A percentile compares a stretch with the other conserved stretches of the same genome.
Evolutionary conservation across 1,140 invertebrate species (phyloP).

Genomic region (Heliconius hermathena): DNA sequence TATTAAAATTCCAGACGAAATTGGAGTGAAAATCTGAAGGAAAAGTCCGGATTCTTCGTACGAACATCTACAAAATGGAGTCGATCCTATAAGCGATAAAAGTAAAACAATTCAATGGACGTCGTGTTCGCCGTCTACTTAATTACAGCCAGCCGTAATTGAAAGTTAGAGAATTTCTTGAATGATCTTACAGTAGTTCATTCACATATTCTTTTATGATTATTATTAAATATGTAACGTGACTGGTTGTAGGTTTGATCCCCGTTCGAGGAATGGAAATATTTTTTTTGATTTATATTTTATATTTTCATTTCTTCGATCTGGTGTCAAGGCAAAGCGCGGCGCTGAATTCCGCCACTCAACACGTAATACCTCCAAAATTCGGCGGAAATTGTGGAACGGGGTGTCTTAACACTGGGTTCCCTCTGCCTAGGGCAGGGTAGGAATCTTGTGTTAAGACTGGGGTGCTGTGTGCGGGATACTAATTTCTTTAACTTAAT

Average conservation of each 20-base stretch:
- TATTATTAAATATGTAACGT: background rate
- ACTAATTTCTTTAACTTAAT: background rate
- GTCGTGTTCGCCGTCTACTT: constrained; percentile 60
- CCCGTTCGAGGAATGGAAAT: background rate
- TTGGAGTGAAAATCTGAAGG: constrained; percentile 47
- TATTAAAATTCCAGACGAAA: constrained; percentile 62
- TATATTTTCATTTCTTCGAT: no score
- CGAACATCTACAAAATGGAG: constrained; percentile 60
- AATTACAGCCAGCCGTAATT: constrained; percentile 69
- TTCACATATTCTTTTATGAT: background rate
- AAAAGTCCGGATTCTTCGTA: constrained; percentile 42
- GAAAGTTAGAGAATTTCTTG: constrained; percentile 48
- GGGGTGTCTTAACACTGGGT: no score
- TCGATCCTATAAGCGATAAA: constrained; percentile 60
- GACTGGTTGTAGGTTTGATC: no score
- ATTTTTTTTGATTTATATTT: no score
- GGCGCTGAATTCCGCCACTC: no score
- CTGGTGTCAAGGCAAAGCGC: no score
- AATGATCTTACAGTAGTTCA: background rate
- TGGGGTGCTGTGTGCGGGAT: no score
- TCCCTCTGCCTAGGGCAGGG: no score
- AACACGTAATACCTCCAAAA: no score
- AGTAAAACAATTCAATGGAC: constrained; percentile 71
- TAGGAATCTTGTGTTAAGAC: no score
- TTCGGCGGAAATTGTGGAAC: no score